Percentiles rank a stretch among this genome's conserved stretches.
Evolutionary conservation across 2,888 invertebrate species (phyloP).

Genomic region (Siphonodentalium dalli): DNA sequence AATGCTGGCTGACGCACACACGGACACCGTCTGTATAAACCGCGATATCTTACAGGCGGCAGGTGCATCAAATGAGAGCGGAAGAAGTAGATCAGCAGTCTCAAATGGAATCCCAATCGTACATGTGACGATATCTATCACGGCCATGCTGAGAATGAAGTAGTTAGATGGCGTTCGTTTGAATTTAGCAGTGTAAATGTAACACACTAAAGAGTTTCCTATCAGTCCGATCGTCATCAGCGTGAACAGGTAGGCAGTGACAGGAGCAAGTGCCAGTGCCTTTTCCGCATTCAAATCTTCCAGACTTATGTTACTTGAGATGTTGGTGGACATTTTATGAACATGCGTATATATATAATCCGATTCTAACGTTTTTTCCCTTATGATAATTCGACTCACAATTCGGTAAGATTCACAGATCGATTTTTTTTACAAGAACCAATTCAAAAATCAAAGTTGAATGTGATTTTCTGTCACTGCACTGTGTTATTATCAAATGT

Average conservation of each 20-base stretch:
- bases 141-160: conserved; percentile 47
- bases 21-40: conserved; percentile 40
- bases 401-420: too few relatives aligned
- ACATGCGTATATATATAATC: too few relatives aligned
- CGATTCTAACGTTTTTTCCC: too few relatives aligned
- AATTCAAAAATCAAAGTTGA: too few relatives aligned
- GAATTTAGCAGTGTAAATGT: conserved; percentile 45
- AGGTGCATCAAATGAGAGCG: conserved; percentile 36
- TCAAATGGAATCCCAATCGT: conserved; percentile 44
- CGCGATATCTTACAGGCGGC: conserved; percentile 45
- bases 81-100: conserved; percentile 40
- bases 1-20: conserved; percentile 42
- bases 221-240: conserved; percentile 37
- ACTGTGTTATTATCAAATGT: too few relatives aligned
- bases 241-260: conserved; percentile 36
- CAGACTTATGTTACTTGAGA: background rate
- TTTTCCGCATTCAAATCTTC: conserved; percentile 35
- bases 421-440: too few relatives aligned
- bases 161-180: conserved; percentile 44
- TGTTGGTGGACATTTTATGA: too few relatives aligned
- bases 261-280: conserved; percentile 34
- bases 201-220: conserved; percentile 45
- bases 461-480: too few relatives aligned
- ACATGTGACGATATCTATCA: conserved; percentile 44
- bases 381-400: too few relatives aligned